Evolutionary conservation across 2,797 vertebrate species (phyloP), one percentile per base, ranked within the genome.

Genomic region (Rhinophrynus dorsalis): DNA sequence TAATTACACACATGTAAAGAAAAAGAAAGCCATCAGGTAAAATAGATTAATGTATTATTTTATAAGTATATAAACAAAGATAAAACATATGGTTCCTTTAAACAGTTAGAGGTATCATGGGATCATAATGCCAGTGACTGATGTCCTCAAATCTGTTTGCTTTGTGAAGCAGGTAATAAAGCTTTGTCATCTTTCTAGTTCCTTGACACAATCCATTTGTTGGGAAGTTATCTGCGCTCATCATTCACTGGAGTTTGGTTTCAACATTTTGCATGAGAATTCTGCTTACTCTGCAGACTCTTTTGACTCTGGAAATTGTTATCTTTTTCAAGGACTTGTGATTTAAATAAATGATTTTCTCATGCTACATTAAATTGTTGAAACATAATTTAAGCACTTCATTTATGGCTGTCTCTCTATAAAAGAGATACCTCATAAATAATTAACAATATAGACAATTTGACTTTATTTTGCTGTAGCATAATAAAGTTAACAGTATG

Each of bases 101-200:
- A n/a, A n/a, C n/a, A n/a, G n/a, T n/a, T n/a, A n/a, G n/a, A n/a
- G n/a, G n/a, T n/a, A n/a, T n/a, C n/a, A n/a, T n/a, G n/a, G n/a
- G n/a, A n/a, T n/a, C n/a, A n/a, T n/a, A n/a, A n/a, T n/a, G n/a
- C n/a, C n/a, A n/a, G n/a, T n/a, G n/a, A n/a, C n/a, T n/a, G n/a
- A n/a, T n/a, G n/a, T n/a, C n/a, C n/a, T n/a, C n/a, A n/a, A n/a
- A n/a, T n/a, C n/a, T n/a, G n/a, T n/a, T n/a, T n/a, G n/a, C n/a
- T n/a, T n/a, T n/a, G 61, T 15, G 45, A 50, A 66, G 69, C 61
- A 38, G 42, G 48, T 59, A 66, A 73, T 73, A 40, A 66, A 33
- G 62, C 45, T 35, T 45, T 73, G 69, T 66, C 26, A 59, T 47
- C 21, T 45, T 55, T 50, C 24, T 37, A 33, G 37, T 17, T 58